Base-by-base conservation (phyloP, 2,888 invertebrate genomes). In the Macaria notata region DNA sequence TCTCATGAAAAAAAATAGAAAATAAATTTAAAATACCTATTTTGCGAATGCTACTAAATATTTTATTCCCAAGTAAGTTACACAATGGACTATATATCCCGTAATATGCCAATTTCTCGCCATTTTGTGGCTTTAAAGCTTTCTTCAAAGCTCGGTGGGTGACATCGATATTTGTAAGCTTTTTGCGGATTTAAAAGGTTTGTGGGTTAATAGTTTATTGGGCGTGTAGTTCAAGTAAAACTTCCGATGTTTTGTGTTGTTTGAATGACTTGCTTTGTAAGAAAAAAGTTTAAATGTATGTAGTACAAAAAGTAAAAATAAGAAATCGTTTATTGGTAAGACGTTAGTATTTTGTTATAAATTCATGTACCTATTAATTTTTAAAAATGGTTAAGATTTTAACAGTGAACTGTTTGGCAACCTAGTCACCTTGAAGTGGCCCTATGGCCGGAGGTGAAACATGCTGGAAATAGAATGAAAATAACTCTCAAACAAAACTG, bases 161-260 rank as follows among this genome's bases (percentile, higher is more conserved):
- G 75, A 68, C 56, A 69, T 62, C 49, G 68, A 71, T 62, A 73
- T 50, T 19, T 19, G 19, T 19, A 19, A 19, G 19, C 19, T 56
- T 64, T 70, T 71, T 65, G 36, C 31, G 51, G 53, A 54, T 63
- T 73, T 57, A 82, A 78, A 78, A 72, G 81, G 83, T 83, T 79
- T 83, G 66, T 80, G 66, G 80, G 82, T 79, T 78, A 84, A 68
- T 75, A 65, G 61, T 42, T 53, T 39, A 31, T 9, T 62, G 65
- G 56, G 59, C 69, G 66, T 61, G 65, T 36, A 41, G 31, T 9
- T 9, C 9, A 53, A n/a, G 9, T 50, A 44, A 41, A 9, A 52
- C 49, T 57, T 57, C 56, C 52, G 56, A 47, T 44, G 7, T 36
- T 36, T 7, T 41, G 41, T 41, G 41, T 4, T n/a, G 8, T 4